Conservation (phyloP, 1,140 invertebrate species). For the Linepithema humile region DNA sequence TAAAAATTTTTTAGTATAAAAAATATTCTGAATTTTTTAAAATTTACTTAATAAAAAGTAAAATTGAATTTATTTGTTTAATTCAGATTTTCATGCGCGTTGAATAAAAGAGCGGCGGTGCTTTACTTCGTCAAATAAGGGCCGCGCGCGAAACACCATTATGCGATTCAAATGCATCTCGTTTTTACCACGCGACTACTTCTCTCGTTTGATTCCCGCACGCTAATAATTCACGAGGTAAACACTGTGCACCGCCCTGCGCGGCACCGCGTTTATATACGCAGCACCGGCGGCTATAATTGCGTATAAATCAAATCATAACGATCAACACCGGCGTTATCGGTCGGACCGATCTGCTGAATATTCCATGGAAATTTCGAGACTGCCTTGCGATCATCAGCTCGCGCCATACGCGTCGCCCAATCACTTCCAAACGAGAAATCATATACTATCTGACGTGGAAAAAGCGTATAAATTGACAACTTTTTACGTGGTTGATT, state of each 20-base stretch:
- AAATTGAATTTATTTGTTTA: neutral
- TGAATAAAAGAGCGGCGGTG: neutral
- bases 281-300: constrained; percentile 71
- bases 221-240: constrained; percentile 72
- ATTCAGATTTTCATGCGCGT: neutral
- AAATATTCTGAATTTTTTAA: neutral
- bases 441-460: neutral
- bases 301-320: constrained; percentile 82
- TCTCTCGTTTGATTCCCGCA: constrained; percentile 36
- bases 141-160: neutral
- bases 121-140: constrained; percentile 12
- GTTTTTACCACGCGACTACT: constrained; percentile 16
- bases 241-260: constrained; percentile 36
- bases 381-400: constrained; percentile 27
- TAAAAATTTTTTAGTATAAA: neutral
- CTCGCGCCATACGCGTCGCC: constrained; percentile 3
- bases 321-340: constrained; percentile 76
- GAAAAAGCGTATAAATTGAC: constrained; percentile 12
- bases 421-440: neutral
- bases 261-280: constrained; percentile 31
- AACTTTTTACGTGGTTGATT: neutral
- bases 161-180: neutral
- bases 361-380: constrained; percentile 60
- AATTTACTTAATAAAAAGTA: neutral
- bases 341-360: constrained; percentile 44